Conservation (phyloP, 2,113 vertebrate genomes). For the Phocoena phocoena region DNA sequence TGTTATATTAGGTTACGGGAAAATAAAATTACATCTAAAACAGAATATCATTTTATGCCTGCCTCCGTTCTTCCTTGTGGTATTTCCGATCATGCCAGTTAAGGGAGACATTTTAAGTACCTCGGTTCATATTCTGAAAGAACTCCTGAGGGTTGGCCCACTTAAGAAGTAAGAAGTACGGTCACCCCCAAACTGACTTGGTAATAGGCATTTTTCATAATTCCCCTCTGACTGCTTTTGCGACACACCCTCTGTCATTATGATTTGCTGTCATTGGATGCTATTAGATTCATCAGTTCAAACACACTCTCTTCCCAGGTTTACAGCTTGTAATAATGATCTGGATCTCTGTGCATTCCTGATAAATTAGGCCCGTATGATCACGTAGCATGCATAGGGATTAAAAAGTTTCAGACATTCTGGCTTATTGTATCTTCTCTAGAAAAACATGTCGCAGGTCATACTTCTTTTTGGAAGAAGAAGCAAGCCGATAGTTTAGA, state of each 20-base stretch:
- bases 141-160: background rate
- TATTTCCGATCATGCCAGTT: background rate
- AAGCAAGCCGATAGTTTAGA: slow-evolving; percentile 60
- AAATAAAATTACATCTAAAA: slow-evolving; percentile 27
- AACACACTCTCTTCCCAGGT: slow-evolving; percentile 11
- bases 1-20: background rate
- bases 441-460: slow-evolving; percentile 73
- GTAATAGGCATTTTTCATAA: background rate
- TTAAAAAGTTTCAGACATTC: slow-evolving; percentile 42
- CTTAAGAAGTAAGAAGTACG: background rate
- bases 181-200: background rate
- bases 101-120: background rate
- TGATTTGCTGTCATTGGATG: slow-evolving; percentile 37
- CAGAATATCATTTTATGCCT: background rate
- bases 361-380: background rate
- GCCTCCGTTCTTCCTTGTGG: background rate
- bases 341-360: background rate
- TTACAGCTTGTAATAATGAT: slow-evolving; percentile 46
- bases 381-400: background rate
- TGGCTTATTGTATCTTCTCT: slow-evolving; percentile 65
- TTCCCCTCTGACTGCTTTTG: background rate
- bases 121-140: background rate
- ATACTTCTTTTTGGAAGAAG: background rate
- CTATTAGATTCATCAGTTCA: background rate
- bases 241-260: background rate